These are phyloP conservation scores for Apeltes quadracus DNA, from an alignment of 2,113 vertebrate species.

Conservation along the genomic window DNA sequence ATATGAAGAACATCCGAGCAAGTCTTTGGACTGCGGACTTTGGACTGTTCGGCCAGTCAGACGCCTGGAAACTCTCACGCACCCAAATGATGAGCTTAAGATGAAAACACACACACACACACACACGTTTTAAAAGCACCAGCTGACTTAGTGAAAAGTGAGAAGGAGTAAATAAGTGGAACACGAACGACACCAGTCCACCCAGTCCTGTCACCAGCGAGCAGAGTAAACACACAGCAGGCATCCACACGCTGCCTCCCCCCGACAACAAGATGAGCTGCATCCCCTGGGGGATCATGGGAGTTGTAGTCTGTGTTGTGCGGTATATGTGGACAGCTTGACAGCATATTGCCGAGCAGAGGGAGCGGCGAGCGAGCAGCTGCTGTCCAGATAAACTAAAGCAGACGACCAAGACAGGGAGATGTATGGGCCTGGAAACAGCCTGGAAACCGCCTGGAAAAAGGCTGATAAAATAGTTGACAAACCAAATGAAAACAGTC, in stretches of 20 bases:
- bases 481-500: neutral
- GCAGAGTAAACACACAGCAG: neutral
- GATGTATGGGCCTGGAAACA: slow-evolving; percentile 41
- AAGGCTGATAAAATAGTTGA: too few species aligned
- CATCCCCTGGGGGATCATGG: slow-evolving; percentile 41
- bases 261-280: neutral
- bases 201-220: neutral
- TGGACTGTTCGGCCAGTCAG: neutral
- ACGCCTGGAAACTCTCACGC: slow-evolving; percentile 1
- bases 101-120: neutral
- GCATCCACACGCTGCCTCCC: neutral
- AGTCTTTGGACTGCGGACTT: too few species aligned
- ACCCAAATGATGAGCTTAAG: neutral
- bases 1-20: slow-evolving; percentile 42
- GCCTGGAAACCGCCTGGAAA: slow-evolving; percentile 20
- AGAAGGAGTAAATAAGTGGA: neutral
- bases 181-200: neutral
- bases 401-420: slow-evolving; percentile 26
- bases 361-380: slow-evolving; percentile 66
- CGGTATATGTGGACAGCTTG: slow-evolving; percentile 56
- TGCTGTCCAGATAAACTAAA: slow-evolving; percentile 64
- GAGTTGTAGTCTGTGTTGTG: slow-evolving; percentile 41
- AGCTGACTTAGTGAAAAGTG: neutral
- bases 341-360: slow-evolving; percentile 72
- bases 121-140: neutral